Evolutionary conservation across 2,113 vertebrate species (phyloP), one percentile per base, ranked within the genome.

Genomic region (Pteronura brasiliensis): DNA sequence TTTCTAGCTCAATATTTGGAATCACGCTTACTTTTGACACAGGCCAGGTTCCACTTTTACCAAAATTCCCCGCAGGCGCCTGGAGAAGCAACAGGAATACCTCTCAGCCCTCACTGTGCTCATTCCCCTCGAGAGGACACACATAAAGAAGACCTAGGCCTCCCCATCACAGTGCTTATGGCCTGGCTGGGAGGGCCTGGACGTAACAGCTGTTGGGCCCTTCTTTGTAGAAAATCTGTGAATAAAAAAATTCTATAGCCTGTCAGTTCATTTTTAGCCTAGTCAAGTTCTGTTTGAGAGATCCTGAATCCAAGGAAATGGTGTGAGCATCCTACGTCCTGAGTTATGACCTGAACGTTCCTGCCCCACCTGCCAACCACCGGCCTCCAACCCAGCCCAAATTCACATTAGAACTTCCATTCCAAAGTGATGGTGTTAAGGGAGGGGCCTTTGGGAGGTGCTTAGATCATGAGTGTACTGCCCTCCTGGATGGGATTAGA

Each of bases 21-120:
- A 29, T 59, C 0, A 4, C 3, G 49, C 18, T 21, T 20, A 29
- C 13, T 4, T 27, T 20, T 3, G 36, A 39, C 20, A 20, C 1
- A 12, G 31, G 36, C 18, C 20, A 2, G 13, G 14, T 76, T 61
- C 39, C 27, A 34, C 1, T 39, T n/a, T 34, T 29, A 27, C 7
- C 21, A 31, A 47, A 20, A n/a, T 69, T 39, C n/a, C 8, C 4
- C n/a, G 39, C 31, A 21, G 85, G 13, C 25, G 44, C 34, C 21
- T 8, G 17, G 20, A 9, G 59, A 42, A 21, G 4, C 57, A 27
- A 2, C 27, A 31, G 6, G 2, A 31, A 39, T 23, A 31, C 15
- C 9, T 31, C 20, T 6, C 34, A n/a, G 18, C 13, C 49, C 8
- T 83, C 10, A 6, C 44, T 90, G n/a, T 27, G 14, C 55, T n/a